These are phyloP conservation scores for Caenorhabditis sp. DNA, from an alignment of 2,888 invertebrate genomes.

Conservation along the genomic window DNA sequence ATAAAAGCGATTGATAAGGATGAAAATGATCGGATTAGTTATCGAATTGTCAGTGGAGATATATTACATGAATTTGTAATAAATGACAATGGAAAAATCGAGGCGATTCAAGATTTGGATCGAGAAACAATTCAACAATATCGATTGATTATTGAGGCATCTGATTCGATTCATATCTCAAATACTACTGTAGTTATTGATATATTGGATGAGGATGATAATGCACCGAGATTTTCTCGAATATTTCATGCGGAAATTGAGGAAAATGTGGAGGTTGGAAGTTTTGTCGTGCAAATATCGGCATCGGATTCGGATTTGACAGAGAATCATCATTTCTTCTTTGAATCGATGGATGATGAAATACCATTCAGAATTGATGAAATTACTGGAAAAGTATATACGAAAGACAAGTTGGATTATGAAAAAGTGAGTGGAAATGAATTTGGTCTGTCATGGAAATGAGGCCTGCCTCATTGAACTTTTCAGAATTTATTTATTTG, in stretches of 20 bases:
- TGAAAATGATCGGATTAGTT: constrained; percentile 83
- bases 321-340: constrained; percentile 34
- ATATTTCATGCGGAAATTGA: constrained; percentile 50
- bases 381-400: constrained; percentile 24
- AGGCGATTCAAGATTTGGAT: constrained; percentile 37
- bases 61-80: constrained; percentile 79
- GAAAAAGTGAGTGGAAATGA: constrained; percentile 34
- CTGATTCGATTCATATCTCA: constrained; percentile 77
- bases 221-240: constrained; percentile 82
- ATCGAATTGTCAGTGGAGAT: constrained; percentile 81
- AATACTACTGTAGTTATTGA: constrained; percentile 31
- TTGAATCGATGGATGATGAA: constrained; percentile 34
- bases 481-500: no score
- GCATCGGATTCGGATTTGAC: constrained; percentile 49
- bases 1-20: constrained; percentile 87
- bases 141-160: constrained; percentile 86
- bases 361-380: constrained; percentile 25
- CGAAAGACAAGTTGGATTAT: constrained; percentile 35
- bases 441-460: no score
- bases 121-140: constrained; percentile 73
- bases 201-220: constrained; percentile 89
- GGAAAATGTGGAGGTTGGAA: constrained; percentile 46
- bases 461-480: no score
- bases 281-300: constrained; percentile 33
- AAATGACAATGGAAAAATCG: constrained; percentile 34